phyloP scores from a whole-genome alignment of 2,113 vertebrate species.

The Falcunculus frontatus region DNA sequence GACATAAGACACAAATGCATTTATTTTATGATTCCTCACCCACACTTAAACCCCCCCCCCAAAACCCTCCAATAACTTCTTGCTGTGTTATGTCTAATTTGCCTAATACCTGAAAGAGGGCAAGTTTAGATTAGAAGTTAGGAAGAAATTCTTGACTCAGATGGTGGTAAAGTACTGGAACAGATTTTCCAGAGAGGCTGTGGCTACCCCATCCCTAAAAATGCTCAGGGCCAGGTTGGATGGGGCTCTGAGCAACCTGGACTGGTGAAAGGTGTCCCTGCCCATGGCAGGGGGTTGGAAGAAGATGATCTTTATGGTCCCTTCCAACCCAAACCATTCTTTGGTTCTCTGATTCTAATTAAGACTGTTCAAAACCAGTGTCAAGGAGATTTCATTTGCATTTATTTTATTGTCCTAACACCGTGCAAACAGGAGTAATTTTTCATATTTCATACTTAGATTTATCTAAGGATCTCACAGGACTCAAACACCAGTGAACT shows the following conservation, averaged over 20 bases:
- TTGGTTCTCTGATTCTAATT: background rate
- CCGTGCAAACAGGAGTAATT: background rate
- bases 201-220: background rate
- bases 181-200: background rate
- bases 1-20: background rate
- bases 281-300: background rate
- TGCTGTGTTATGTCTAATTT: background rate
- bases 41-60: background rate
- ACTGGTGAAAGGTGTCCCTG: background rate
- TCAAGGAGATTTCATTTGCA: background rate
- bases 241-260: background rate
- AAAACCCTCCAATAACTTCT: background rate
- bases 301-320: background rate
- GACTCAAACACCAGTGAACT: background rate
- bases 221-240: background rate
- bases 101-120: background rate
- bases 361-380: background rate
- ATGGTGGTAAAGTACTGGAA: too few species aligned
- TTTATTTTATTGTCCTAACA: background rate
- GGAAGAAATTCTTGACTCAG: background rate
- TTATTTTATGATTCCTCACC: background rate
- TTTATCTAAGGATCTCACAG: background rate
- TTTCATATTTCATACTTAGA: background rate
- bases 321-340: background rate
- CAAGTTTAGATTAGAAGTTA: background rate